phyloP scores from a whole-genome alignment of 2,113 vertebrate species.

The Glaucomys volans region DNA sequence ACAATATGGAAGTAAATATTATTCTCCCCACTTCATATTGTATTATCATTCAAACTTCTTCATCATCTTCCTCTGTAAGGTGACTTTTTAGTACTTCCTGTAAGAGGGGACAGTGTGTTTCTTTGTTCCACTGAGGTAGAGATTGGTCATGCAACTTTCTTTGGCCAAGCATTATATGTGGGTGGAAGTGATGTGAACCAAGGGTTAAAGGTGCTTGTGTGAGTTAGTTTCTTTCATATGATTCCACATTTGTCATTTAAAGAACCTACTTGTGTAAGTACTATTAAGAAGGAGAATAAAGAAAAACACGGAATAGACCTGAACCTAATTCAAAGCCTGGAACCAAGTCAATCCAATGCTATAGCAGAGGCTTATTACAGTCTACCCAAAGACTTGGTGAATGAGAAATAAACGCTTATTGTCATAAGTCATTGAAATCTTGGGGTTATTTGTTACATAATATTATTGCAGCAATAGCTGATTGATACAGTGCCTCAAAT shows the following conservation, averaged over 20 bases:
- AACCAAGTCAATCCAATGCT: not conserved
- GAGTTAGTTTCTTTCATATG: constrained; percentile 18
- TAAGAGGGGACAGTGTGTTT: not conserved
- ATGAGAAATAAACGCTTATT: not conserved
- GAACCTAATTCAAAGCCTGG: not conserved
- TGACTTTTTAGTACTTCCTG: not conserved
- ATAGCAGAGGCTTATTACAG: not conserved
- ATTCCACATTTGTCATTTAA: not conserved
- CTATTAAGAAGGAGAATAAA: not conserved
- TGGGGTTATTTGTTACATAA: not conserved
- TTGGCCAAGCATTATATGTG: not conserved
- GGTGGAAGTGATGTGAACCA: not conserved
- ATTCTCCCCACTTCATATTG: not conserved
- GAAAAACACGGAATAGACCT: not conserved
- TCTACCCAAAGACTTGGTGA: not conserved
- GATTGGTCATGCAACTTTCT: not conserved
- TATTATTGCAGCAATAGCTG: not conserved
- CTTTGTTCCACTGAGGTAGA: not conserved
- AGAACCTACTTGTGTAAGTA: not conserved
- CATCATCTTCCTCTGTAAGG: not conserved
- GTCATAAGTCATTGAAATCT: constrained; percentile 1
- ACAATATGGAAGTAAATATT: not conserved
- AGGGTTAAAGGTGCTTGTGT: not conserved
- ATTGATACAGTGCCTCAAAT: not conserved
- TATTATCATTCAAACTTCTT: not conserved